A percentile compares a stretch with the other conserved stretches of the same genome.
phyloP scores from a whole-genome alignment of 2,113 vertebrate species.

The Eonycteris spelaea region DNA sequence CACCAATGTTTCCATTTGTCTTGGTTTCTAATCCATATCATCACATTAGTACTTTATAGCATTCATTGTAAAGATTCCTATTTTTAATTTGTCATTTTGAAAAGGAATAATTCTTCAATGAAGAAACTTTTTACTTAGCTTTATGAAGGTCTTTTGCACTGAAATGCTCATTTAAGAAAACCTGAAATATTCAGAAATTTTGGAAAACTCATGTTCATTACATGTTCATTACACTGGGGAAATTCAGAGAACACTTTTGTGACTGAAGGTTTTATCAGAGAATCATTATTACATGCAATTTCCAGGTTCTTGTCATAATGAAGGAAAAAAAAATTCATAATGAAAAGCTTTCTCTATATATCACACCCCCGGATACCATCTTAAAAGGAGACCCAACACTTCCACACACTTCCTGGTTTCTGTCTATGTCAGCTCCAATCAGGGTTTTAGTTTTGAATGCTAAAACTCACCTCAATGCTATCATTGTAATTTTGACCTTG shows the following conservation, averaged over 20 bases:
- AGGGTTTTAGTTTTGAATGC: background rate
- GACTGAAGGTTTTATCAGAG: background rate
- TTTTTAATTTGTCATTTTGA: background rate
- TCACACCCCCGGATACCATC: background rate
- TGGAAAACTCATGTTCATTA: background rate
- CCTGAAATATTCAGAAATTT: background rate
- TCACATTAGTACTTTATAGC: background rate
- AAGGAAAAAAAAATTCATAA: background rate
- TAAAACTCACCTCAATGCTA: background rate
- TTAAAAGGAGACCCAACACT: background rate
- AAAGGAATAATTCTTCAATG: background rate
- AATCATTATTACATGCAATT: background rate
- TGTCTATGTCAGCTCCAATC: background rate
- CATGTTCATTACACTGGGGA: background rate
- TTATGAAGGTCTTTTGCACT: background rate
- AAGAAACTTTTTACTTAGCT: background rate
- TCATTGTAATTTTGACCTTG: background rate
- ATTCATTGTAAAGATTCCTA: background rate
- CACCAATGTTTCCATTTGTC: background rate
- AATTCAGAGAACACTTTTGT: background rate
- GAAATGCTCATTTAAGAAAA: background rate
- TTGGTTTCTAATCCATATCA: background rate
- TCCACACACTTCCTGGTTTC: background rate
- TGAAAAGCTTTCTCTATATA: background rate
- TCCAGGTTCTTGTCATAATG: background rate